A percentile compares a stretch with the other conserved stretches of the same genome.
phyloP scores from a whole-genome alignment of 2,113 vertebrate species.

The Apodemus sylvaticus region DNA sequence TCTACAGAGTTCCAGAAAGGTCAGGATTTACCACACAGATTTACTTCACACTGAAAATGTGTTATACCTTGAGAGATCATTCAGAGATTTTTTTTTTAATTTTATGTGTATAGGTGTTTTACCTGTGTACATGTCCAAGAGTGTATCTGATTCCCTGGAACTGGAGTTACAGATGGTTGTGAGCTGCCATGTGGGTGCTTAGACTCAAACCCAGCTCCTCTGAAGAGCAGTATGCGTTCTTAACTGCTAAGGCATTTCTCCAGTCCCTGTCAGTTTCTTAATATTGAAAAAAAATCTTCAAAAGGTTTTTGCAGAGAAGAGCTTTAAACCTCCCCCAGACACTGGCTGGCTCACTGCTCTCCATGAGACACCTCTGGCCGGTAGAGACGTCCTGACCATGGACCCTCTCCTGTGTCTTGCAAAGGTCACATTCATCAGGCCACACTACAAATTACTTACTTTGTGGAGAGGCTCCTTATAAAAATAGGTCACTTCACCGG shows the following conservation, averaged over 20 bases:
- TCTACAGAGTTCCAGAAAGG: neutral
- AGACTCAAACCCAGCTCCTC: neutral
- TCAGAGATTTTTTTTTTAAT: neutral
- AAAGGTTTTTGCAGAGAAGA: neutral
- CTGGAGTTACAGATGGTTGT: neutral
- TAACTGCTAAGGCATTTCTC: neutral
- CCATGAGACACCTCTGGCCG: neutral
- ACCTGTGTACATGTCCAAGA: neutral
- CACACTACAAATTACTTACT: slow-evolving; percentile 81
- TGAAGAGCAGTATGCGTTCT: neutral
- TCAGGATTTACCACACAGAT: neutral
- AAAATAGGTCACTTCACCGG: slow-evolving; percentile 95
- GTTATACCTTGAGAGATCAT: neutral
- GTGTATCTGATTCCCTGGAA: neutral
- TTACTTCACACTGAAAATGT: neutral
- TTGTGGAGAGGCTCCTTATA: slow-evolving; percentile 94
- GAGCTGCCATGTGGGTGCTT: neutral
- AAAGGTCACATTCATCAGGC: neutral
- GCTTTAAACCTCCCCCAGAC: neutral
- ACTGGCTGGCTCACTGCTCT: neutral
- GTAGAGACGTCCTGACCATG: neutral
- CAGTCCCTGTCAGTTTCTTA: neutral
- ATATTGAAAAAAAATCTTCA: neutral
- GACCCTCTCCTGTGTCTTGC: neutral
- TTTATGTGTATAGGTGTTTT: neutral